A percentile compares a stretch with the other conserved stretches of the same genome.
Conservation (phyloP, 2,888 invertebrate species). For the Entomobrya proxima region DNA sequence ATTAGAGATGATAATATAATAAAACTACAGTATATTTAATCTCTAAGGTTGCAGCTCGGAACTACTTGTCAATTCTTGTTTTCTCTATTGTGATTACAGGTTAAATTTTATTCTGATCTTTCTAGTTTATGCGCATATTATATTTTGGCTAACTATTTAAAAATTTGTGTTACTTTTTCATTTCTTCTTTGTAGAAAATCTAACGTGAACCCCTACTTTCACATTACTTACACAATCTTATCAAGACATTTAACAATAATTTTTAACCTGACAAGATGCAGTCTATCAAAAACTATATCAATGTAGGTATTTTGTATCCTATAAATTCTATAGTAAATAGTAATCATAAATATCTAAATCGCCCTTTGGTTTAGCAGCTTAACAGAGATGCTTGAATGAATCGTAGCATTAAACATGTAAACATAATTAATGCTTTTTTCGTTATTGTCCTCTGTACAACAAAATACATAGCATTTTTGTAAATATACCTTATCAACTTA, state of each 20-base stretch:
- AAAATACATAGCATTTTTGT: slow-evolving; percentile 5
- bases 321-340: too few species aligned
- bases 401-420: neutral
- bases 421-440: neutral
- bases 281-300: slow-evolving; percentile 22
- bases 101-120: too few species aligned
- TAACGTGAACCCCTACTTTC: too few species aligned
- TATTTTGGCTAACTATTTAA: neutral
- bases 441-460: slow-evolving; percentile 64
- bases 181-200: neutral
- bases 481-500: neutral
- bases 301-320: neutral
- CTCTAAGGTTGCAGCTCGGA: too few species aligned
- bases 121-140: too few species aligned
- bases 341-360: too few species aligned
- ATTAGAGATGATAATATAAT: too few species aligned
- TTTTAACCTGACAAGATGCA: slow-evolving; percentile 33
- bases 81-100: too few species aligned
- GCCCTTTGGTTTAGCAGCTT: slow-evolving; percentile 46
- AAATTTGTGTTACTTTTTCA: neutral
- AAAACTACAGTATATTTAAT: too few species aligned
- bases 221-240: too few species aligned
- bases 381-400: neutral
- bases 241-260: neutral
- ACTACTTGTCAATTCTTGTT: too few species aligned